Evolutionary conservation across 2,113 vertebrate species (phyloP).

Genomic region (Pelodiscus sinensis): DNA sequence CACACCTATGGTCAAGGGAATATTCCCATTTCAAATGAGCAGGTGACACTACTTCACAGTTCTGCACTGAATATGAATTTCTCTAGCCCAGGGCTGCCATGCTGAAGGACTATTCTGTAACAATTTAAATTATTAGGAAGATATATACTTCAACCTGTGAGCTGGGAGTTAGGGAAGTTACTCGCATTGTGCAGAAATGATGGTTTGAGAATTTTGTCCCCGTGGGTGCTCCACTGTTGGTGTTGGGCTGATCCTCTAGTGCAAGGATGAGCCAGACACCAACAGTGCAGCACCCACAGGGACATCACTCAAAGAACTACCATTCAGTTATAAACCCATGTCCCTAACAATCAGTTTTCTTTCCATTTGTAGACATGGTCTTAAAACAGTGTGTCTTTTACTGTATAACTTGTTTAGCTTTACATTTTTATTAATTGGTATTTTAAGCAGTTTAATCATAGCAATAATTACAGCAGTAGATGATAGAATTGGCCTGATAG

Average conservation of each 20-base stretch:
- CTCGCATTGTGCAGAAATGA: too few relatives aligned
- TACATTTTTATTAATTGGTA: neutral
- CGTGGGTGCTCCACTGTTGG: too few relatives aligned
- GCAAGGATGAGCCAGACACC: too few relatives aligned
- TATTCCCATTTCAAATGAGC: too few relatives aligned
- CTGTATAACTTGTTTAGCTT: neutral
- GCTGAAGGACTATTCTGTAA: neutral
- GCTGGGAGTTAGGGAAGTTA: neutral
- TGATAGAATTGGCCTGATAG: neutral
- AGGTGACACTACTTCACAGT: too few relatives aligned
- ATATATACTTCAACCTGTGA: neutral
- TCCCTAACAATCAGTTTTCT: neutral
- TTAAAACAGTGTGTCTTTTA: neutral
- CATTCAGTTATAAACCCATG: neutral
- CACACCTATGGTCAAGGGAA: too few relatives aligned
- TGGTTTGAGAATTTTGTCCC: too few relatives aligned
- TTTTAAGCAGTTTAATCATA: neutral
- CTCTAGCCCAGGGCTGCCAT: too few relatives aligned
- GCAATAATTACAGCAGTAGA: neutral
- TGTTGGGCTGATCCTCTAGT: too few relatives aligned
- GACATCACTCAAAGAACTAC: too few relatives aligned
- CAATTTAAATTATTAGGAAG: neutral
- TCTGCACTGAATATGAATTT: too few relatives aligned
- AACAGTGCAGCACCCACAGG: too few relatives aligned
- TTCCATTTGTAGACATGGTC: neutral